Percentiles rank a stretch among this genome's conserved stretches.
Evolutionary conservation across 1,140 invertebrate species (phyloP).

Genomic region (Lysiphlebus fabarum): DNA sequence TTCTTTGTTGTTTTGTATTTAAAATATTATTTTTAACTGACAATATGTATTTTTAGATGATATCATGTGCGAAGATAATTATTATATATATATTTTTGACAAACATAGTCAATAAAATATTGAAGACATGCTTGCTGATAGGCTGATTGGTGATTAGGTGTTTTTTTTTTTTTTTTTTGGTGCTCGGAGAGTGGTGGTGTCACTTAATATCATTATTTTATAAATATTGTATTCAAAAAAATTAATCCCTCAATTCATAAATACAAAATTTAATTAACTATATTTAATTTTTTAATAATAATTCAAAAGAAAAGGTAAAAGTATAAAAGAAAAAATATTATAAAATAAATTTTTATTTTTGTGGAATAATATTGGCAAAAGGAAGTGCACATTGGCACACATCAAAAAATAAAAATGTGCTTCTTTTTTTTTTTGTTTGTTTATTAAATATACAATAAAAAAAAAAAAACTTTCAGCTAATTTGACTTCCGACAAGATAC

Average conservation of each 20-base stretch:
- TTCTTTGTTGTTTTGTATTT: conserved; percentile 6
- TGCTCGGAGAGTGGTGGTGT: conserved; percentile 49
- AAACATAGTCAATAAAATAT: conserved; percentile 23
- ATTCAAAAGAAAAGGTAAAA: neutral
- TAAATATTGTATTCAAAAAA: neutral
- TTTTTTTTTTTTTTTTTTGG: too few species aligned
- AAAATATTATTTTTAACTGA: neutral
- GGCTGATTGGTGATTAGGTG: conserved; percentile 45
- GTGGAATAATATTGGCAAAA: too few species aligned
- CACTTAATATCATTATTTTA: conserved; percentile 22
- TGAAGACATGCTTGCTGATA: conserved; percentile 48
- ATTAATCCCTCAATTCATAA: neutral
- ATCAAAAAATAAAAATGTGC: too few species aligned
- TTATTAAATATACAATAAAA: too few species aligned
- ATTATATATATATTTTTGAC: conserved; percentile 15
- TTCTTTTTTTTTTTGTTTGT: too few species aligned
- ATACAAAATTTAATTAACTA: neutral
- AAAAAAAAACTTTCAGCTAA: too few species aligned
- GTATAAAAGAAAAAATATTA: too few species aligned
- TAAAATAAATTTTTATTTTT: too few species aligned
- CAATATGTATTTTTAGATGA: neutral
- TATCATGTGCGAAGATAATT: neutral
- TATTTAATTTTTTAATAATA: neutral
- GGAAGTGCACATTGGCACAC: too few species aligned
- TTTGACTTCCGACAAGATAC: too few species aligned